Conservation (phyloP, 2,888 invertebrate species). For the Tipula lateralis region DNA sequence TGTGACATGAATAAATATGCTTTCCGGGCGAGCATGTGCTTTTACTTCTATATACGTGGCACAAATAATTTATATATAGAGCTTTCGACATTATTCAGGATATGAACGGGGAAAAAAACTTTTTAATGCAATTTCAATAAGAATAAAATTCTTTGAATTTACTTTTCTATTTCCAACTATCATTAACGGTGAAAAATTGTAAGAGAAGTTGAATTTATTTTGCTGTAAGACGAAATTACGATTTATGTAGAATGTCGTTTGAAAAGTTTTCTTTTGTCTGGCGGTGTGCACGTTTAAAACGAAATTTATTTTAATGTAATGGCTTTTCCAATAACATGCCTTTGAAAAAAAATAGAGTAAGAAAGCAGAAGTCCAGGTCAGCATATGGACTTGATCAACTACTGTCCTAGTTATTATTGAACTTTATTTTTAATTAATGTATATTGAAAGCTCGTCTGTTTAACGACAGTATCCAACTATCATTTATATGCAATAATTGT, state of each 20-base stretch:
- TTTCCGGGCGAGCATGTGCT: background rate
- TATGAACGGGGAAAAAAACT: no score
- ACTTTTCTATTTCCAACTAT: background rate
- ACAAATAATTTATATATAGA: background rate
- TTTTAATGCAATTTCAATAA: slow-evolving; percentile 11
- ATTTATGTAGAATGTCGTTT: background rate
- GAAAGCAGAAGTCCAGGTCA: no score
- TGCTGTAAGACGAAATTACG: background rate
- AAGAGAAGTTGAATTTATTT: background rate
- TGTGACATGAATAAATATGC: background rate
- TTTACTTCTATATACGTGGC: background rate
- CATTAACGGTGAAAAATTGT: background rate
- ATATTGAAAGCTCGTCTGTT: no score
- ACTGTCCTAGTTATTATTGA: no score
- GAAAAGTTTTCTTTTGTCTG: background rate
- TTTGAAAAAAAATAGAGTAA: no score
- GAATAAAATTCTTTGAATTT: background rate
- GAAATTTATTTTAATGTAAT: no score
- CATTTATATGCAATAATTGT: no score
- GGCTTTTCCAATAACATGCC: no score
- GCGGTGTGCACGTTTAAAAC: no score
- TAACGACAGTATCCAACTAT: no score
- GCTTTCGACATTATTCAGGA: background rate
- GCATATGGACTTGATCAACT: no score
- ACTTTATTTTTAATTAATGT: no score